A percentile compares a stretch with the other conserved stretches of the same genome.
phyloP scores from a whole-genome alignment of 2,888 invertebrate genomes.

The Brachypalpus laphriformis region DNA sequence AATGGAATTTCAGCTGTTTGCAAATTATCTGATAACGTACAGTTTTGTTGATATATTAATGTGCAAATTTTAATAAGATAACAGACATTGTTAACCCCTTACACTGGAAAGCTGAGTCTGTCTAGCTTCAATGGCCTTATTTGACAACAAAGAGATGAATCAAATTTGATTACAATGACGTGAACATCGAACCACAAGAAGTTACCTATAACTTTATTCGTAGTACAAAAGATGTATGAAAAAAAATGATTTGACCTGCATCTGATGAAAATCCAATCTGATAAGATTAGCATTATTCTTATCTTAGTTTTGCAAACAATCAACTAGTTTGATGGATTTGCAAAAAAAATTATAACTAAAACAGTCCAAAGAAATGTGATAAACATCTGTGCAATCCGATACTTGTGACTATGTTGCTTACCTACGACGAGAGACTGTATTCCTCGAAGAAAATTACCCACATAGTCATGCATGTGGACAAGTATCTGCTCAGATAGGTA shows the following conservation, averaged over 20 bases:
- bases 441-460: constrained; percentile 22
- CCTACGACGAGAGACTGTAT: constrained; percentile 9
- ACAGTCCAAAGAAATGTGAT: constrained; percentile 34
- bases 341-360: not conserved
- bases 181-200: not conserved
- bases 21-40: not conserved
- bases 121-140: constrained; percentile 12
- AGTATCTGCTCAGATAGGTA: constrained; percentile 11
- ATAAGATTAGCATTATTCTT: constrained; percentile 24
- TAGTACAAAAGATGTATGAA: not conserved
- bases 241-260: not conserved
- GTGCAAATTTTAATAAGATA: not conserved
- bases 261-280: not conserved
- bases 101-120: not conserved
- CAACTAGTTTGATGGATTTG: constrained; percentile 19
- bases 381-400: constrained; percentile 71
- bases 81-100: not conserved
- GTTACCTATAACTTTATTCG: too few relatives aligned
- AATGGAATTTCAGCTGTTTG: constrained; percentile 32
- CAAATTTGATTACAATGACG: not conserved
- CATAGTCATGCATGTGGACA: constrained; percentile 13
- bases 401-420: constrained; percentile 52
- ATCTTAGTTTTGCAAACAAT: constrained; percentile 20
- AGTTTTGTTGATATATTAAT: not conserved
- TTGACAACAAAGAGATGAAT: constrained; percentile 16